Base-by-base conservation (phyloP, 2,797 vertebrate genomes). In the Sebastes ruberrimus region DNA sequence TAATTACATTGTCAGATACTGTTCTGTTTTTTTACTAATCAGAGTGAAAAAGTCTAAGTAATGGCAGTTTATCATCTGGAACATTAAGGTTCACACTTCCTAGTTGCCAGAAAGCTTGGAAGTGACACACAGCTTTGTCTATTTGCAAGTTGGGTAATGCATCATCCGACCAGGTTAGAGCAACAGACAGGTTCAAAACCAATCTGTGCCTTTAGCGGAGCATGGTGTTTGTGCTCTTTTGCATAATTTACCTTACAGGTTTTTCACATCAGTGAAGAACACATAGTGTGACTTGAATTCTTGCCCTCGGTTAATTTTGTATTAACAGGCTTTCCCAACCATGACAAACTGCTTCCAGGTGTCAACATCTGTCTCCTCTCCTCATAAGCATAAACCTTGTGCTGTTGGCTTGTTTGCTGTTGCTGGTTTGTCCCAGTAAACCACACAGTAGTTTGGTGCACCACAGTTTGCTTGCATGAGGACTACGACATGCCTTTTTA, bases 351-450 rank as follows among this genome's bases (percentile, higher is more conserved):
- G 72, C 78, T 74, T 63, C 66, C 72, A 76, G 81, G 65, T 74
- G 42, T 68, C 57, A 61, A 72, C 81, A 79, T 81, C 57, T 85
- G 63, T 71, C 52, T 78, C 7, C 42, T 71, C 52, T 78, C 7
- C 42, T 55, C 38, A 59, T 16, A 5, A 53, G 56, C 63, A 23
- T 60, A 72, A 74, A 57, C 23, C 32, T 14, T 28, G 22, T 42
- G 53, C 42, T 72, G 71, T 38, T 42, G 25, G 32, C 56, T 35
- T 81, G 23, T 84, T 82, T 74, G 56, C 20, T 52, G n/a, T 56
- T 65, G 49, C 67, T 57, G 62, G 30, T 71, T 74, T 67, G 20
- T 66, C 32, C 23, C 33, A 66, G 4, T 60, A 67, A 35, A 32
- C n/a, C 35, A 62, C 35, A 28, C 33, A 27, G 65, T 42, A 30